These are phyloP conservation scores for Camptogramma bilineatum DNA, from an alignment of 2,888 invertebrate genomes.

Conservation along the genomic window DNA sequence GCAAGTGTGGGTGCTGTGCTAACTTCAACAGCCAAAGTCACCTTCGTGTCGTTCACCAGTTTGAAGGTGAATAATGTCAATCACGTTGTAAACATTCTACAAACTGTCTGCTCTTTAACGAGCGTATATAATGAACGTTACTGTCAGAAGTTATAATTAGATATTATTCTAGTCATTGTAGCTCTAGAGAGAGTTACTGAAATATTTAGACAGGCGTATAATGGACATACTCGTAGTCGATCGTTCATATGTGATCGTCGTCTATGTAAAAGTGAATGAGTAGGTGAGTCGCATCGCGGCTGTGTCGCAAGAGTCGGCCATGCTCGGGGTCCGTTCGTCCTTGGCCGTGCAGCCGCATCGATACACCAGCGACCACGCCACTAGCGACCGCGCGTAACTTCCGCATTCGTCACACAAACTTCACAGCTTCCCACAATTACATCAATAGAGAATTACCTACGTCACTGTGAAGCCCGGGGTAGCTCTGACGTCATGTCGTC, in stretches of 20 bases:
- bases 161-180: conserved; percentile 3
- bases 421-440: conserved; percentile 44
- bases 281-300: conserved; percentile 52
- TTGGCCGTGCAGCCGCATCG: conserved; percentile 65
- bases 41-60: conserved; percentile 60
- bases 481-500: conserved; percentile 70
- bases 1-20: conserved; percentile 63
- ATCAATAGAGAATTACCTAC: conserved; percentile 58
- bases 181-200: conserved; percentile 8
- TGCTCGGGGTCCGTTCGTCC: conserved; percentile 65
- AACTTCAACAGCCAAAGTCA: conserved; percentile 69
- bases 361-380: conserved; percentile 49
- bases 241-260: conserved; percentile 6
- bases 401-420: conserved; percentile 56
- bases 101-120: conserved; percentile 37
- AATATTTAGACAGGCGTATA: neutral
- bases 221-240: neutral
- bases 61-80: conserved; percentile 60
- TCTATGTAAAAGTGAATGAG: conserved; percentile 24
- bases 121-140: conserved; percentile 29
- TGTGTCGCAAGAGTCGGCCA: conserved; percentile 64
- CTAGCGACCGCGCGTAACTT: conserved; percentile 72
- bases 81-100: conserved; percentile 47
- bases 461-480: conserved; percentile 53
- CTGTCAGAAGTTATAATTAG: conserved; percentile 16